Evolutionary conservation across 2,888 invertebrate genomes (phyloP), one percentile per base, ranked within the genome.

Genomic region (Tinea semifulvella): DNA sequence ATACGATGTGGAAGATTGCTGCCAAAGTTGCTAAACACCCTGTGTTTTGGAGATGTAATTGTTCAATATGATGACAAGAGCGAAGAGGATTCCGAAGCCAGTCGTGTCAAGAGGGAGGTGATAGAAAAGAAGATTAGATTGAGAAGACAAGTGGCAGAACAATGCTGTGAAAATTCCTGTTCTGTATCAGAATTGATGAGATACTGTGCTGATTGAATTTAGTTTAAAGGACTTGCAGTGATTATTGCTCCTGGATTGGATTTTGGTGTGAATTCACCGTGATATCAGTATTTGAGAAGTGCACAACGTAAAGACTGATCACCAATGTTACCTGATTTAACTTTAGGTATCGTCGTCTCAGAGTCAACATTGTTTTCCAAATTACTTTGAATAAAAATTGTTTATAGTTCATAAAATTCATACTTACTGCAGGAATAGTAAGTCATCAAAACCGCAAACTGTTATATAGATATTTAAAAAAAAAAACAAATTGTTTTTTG

Each of bases 161-260:
- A 73, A 47, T 79, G 79, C 52, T 79, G 79, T 46, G 46, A 56
- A 1, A 57, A 53, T 8, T 53, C 72, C 0, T 79, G 79, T 46
- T 63, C 69, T 0, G 54, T 77, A 10, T 56, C 66, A 2, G 63
- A 75, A 49, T 52, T 79, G n/a, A 51, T 75, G 11, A 58, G 70
- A 31, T 77, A 75, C 48, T 79, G 79, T 51, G 36, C 18, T 18
- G 7, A 7, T 35, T 13, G 35, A 2, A 8, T 36, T 31, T 31
- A 31, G 17, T 36, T 10, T 18, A 16, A 13, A 22, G 16, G 18
- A 36, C 16, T 14, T 6, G 17, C 16, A 14, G 18, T 36, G 13
- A 14, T 18, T 36, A 8, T 16, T 36, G 18, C 18, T 16, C 4
- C 4, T 35, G 13, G 14, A 18, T 18, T 36, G 36, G 36, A 36